Conservation (phyloP, 1,140 invertebrate species). For the Plectrocnemia conspersa region DNA sequence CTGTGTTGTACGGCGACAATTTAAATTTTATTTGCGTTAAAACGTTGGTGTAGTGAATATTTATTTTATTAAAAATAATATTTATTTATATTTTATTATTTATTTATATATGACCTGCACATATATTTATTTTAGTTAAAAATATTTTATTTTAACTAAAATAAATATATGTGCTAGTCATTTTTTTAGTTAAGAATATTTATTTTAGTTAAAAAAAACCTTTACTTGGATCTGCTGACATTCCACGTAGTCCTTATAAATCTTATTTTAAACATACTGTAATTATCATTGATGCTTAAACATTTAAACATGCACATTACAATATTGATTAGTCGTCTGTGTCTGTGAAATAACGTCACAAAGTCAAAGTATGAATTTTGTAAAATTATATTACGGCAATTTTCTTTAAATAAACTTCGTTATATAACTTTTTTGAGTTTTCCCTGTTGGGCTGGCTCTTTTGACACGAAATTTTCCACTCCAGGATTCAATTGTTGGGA, state of each 20-base stretch:
- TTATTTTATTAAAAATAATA: no score
- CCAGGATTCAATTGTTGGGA: no score
- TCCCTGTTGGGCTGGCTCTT: background rate
- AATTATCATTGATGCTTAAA: background rate
- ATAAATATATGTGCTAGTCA: no score
- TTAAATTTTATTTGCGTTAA: no score
- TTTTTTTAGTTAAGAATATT: background rate
- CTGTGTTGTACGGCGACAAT: no score
- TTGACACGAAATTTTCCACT: background rate
- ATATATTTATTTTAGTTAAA: no score
- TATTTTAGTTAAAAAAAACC: background rate
- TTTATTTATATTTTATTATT: no score
- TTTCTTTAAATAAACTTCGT: slow-evolving; percentile 12
- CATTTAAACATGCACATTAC: background rate
- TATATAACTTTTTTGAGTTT: background rate
- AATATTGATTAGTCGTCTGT: background rate
- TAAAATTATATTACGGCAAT: background rate
- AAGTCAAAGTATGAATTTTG: background rate
- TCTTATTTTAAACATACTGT: background rate
- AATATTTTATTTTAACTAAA: no score
- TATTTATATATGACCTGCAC: no score
- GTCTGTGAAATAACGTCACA: background rate
- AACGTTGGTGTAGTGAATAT: no score
- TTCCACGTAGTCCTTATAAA: background rate
- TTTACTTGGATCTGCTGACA: background rate